Evolutionary conservation across 2,797 vertebrate species (phyloP), one percentile per base, ranked within the genome.

Genomic region (Crocidura indochinensis): DNA sequence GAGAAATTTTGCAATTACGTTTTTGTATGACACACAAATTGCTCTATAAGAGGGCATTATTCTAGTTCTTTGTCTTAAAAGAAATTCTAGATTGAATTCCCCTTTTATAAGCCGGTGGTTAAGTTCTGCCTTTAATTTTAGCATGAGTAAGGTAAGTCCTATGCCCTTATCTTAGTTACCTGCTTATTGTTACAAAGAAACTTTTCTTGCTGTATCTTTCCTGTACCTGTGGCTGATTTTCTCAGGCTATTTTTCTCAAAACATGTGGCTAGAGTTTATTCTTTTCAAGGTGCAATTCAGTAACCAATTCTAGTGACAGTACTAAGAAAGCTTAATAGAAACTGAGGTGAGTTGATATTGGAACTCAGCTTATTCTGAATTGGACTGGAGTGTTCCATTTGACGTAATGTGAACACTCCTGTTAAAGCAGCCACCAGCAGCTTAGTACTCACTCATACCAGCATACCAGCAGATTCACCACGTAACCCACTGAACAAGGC

Each of bases 121-220:
- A 86, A 73, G 76, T 88, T 84, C 64, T 91, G 11, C 31, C 76
- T 87, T 87, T 82, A 78, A 82, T 93, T 90, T 93, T 22, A 64
- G 6, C 53, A 10, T 9, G 20, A 88, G 53, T 78, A 65, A 89
- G 0, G 89, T 89, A 29, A 68, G 46, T 84, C 71, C 14, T 46
- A 31, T 85, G 64, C 82, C 76, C 9, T 69, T n/a, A 85, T 87
- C 67, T 62, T 65, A 71, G 65, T 62, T 38, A n/a, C 14, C 15
- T 27, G 44, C 71, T 74, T 51, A 75, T 38, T 26, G 56, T 77
- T 83, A 60, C 64, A 74, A 65, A 78, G 75, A 71, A 74, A 38
- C 8, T 85, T 27, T 87, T 31, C 46, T 75, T 60, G 38, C 31
- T 94, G 3, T 76, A 38, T 77, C 93, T 95, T 76, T 69, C 80